Percentiles rank a stretch among this genome's conserved stretches.
phyloP scores from a whole-genome alignment of 2,888 invertebrate species.

The Sarcophaga caerulescens region DNA sequence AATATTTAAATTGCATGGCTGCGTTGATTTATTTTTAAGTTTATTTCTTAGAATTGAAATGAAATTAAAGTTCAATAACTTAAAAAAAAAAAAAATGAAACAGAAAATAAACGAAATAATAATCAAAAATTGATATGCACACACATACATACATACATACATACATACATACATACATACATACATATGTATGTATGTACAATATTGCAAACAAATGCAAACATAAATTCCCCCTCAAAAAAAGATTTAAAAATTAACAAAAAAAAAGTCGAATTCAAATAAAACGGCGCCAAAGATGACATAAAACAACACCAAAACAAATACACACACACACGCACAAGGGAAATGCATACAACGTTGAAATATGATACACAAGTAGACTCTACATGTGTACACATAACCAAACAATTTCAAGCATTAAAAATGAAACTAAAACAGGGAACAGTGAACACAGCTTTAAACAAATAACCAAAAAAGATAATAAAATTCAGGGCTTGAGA shows the following conservation, averaged over 20 bases:
- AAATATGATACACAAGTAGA: neutral
- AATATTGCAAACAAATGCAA: slow-evolving; percentile 65
- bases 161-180: too few relatives aligned
- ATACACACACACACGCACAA: slow-evolving; percentile 6
- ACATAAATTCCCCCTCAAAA: neutral
- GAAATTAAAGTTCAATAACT: slow-evolving; percentile 62
- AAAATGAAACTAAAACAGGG: too few relatives aligned
- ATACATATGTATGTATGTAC: neutral
- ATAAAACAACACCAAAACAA: slow-evolving; percentile 43
- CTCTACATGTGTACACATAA: neutral
- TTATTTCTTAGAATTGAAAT: slow-evolving; percentile 50
- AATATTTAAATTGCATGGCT: slow-evolving; percentile 21
- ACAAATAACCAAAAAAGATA: too few relatives aligned
- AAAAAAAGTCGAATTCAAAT: slow-evolving; percentile 69
- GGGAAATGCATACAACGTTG: neutral
- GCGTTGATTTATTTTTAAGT: slow-evolving; percentile 27
- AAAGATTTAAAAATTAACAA: slow-evolving; percentile 35
- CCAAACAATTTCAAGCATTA: neutral
- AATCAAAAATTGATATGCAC: slow-evolving; percentile 50
- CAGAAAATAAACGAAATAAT: slow-evolving; percentile 40
- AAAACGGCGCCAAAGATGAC: slow-evolving; percentile 69
- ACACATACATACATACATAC: neutral
- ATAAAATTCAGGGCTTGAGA: too few relatives aligned
- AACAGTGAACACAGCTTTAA: too few relatives aligned
- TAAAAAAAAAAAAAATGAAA: slow-evolving; percentile 14